A percentile compares a stretch with the other conserved stretches of the same genome.
These are phyloP conservation scores for Pseudomyrmex pallidus DNA, from an alignment of 1,140 invertebrate species.

Conservation along the genomic window DNA sequence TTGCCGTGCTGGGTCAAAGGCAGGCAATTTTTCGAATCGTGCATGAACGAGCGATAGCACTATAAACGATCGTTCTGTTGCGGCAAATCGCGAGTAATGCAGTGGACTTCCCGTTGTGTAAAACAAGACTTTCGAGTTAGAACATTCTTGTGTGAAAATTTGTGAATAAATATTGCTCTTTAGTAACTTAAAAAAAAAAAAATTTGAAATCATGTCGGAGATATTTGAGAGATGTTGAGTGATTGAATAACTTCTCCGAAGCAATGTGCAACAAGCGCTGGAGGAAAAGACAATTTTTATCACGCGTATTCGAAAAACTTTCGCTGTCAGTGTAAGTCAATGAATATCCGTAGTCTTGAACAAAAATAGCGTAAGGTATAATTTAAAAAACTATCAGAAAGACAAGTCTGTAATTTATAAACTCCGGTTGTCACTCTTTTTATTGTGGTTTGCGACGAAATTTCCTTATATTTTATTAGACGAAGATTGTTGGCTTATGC, in stretches of 20 bases:
- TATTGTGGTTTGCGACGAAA: background rate
- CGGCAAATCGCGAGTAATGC: slow-evolving; percentile 10
- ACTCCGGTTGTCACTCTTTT: background rate
- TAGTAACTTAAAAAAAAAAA: background rate
- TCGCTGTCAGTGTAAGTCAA: slow-evolving; percentile 28
- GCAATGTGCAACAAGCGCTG: background rate
- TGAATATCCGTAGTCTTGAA: background rate
- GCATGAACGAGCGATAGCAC: slow-evolving; percentile 3
- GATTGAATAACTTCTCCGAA: slow-evolving; percentile 1
- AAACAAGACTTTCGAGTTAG: background rate
- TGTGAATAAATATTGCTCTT: background rate
- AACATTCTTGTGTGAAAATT: background rate
- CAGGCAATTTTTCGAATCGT: slow-evolving; percentile 46
- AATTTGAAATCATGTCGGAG: background rate
- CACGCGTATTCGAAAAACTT: background rate
- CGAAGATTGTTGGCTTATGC: slow-evolving; percentile 23
- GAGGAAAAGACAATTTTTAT: slow-evolving; percentile 13
- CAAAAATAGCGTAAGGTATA: background rate
- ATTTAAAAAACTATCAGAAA: slow-evolving; percentile 5
- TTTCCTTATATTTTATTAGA: slow-evolving; percentile 43
- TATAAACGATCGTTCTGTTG: slow-evolving; percentile 21
- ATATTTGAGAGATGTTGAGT: background rate
- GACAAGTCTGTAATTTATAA: background rate
- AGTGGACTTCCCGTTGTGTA: background rate
- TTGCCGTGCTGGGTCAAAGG: slow-evolving; percentile 5